A percentile compares a stretch with the other conserved stretches of the same genome.
These are phyloP conservation scores for Lasioglossum baleicum DNA, from an alignment of 1,140 invertebrate genomes.

Conservation along the genomic window DNA sequence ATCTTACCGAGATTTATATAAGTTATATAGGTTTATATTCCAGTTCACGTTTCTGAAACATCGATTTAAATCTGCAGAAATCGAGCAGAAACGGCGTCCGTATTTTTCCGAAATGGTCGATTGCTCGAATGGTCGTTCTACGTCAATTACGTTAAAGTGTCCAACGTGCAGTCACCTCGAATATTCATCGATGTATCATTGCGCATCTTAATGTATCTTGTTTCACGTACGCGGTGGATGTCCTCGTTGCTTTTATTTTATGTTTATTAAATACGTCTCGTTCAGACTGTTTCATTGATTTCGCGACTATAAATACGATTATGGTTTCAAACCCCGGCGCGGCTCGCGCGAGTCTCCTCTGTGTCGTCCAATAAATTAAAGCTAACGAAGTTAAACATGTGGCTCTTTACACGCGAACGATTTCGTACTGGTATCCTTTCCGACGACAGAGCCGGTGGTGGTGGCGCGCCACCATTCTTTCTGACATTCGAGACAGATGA, in stretches of 20 bases:
- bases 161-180: too few species aligned
- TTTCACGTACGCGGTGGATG: neutral
- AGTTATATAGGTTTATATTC: too few species aligned
- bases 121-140: too few species aligned
- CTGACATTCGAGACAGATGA: slow-evolving; percentile 38
- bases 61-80: too few species aligned
- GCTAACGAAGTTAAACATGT: neutral
- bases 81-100: too few species aligned
- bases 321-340: neutral
- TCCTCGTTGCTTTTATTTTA: neutral
- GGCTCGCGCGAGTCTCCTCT: too few species aligned
- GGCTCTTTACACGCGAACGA: slow-evolving; percentile 14
- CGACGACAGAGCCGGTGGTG: neutral
- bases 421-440: neutral
- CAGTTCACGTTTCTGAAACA: too few species aligned
- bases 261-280: neutral
- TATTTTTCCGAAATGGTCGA: too few species aligned
- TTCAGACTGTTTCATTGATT: neutral
- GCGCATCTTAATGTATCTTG: neutral
- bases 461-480: slow-evolving; percentile 6
- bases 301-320: neutral
- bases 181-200: too few species aligned
- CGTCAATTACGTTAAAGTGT: too few species aligned
- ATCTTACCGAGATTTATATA: too few species aligned
- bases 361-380: slow-evolving; percentile 9